phyloP scores from a whole-genome alignment of 2,888 invertebrate genomes.

The Hylaea fasciaria region DNA sequence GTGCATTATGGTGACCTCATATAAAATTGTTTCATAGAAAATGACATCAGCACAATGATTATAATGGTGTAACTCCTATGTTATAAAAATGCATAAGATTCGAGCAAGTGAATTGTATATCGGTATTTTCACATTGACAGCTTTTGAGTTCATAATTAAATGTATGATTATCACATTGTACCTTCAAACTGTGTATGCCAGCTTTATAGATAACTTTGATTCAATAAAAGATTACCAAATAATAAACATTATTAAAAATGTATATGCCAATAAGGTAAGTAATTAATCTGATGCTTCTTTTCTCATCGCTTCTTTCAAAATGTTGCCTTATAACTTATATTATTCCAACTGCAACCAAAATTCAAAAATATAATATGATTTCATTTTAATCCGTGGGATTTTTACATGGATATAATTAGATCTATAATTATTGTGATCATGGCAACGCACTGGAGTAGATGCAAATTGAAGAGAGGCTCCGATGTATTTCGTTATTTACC shows the following conservation, averaged over 20 bases:
- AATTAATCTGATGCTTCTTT: no score
- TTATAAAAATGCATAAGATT: no score
- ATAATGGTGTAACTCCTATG: no score
- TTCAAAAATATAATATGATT: not conserved
- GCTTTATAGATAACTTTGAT: no score
- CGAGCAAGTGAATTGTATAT: no score
- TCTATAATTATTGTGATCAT: not conserved
- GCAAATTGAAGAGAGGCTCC: conserved; percentile 21
- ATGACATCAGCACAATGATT: conserved; percentile 6
- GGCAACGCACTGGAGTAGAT: not conserved
- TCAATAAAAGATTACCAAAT: no score
- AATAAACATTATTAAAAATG: no score
- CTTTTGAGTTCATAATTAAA: no score
- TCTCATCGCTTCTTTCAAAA: not conserved
- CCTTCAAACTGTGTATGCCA: no score
- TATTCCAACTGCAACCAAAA: not conserved
- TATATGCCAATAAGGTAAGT: no score
- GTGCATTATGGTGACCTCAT: conserved; percentile 21
- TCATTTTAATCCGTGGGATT: conserved; percentile 10
- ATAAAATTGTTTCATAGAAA: conserved; percentile 14
- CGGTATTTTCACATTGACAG: no score
- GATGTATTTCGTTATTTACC: conserved; percentile 14
- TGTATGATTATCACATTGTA: no score
- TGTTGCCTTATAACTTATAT: not conserved
- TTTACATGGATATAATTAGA: conserved; percentile 4